Conservation (phyloP, 2,113 vertebrate species). For the Spilogale gracilis region DNA sequence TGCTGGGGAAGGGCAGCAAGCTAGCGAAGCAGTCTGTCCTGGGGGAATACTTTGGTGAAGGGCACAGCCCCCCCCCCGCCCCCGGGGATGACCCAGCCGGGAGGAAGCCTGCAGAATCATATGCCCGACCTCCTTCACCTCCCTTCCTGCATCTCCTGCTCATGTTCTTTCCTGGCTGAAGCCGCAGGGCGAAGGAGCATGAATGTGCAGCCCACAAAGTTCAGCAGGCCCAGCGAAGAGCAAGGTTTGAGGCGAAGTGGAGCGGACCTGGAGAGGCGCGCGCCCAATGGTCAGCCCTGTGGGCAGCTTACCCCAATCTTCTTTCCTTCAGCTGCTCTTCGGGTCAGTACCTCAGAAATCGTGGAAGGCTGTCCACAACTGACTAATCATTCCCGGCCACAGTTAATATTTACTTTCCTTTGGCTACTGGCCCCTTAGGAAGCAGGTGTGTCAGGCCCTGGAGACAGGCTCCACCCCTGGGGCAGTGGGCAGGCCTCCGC, state of each 20-base stretch:
- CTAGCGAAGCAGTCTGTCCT: neutral
- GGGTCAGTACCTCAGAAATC: slow-evolving; percentile 4
- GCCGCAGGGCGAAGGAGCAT: neutral
- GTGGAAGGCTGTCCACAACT: slow-evolving; percentile 63
- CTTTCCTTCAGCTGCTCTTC: neutral
- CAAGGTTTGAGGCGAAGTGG: too few relatives aligned
- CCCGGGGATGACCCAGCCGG: neutral
- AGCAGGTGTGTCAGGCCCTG: slow-evolving; percentile 28
- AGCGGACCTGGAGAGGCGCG: neutral
- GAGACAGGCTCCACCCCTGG: neutral
- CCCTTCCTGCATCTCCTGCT: neutral
- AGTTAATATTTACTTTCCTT: slow-evolving; percentile 84
- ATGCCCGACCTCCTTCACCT: neutral
- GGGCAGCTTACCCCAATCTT: neutral
- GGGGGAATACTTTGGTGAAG: neutral
- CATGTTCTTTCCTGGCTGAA: neutral
- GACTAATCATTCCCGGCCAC: slow-evolving; percentile 82
- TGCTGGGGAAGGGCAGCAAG: neutral
- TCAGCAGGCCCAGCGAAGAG: neutral
- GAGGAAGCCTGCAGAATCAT: neutral
- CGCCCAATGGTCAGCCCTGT: too few relatives aligned
- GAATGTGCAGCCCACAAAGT: neutral
- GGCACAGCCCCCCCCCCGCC: too few relatives aligned
- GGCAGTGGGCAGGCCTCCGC: neutral
- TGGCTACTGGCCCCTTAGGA: neutral